phyloP scores from a whole-genome alignment of 2,113 vertebrate species.

The Nestor notabilis region DNA sequence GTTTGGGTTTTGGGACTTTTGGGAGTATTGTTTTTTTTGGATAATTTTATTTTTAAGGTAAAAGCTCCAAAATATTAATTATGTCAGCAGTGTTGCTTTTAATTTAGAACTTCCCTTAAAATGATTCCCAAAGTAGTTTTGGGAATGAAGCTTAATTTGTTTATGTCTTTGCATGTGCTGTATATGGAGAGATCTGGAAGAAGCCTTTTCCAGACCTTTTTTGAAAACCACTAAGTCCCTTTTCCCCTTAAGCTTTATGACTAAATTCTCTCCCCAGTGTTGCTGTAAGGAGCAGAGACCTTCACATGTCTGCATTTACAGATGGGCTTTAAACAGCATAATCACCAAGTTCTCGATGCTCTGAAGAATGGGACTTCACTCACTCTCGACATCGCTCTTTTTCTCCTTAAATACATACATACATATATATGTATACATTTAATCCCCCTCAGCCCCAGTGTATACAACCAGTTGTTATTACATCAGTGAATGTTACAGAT shows the following conservation, averaged over 20 bases:
- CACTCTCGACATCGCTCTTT: background rate
- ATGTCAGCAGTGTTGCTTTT: background rate
- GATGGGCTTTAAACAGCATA: background rate
- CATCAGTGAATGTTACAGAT: conserved; percentile 39
- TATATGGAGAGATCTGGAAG: background rate
- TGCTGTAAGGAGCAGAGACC: background rate
- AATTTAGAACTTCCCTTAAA: background rate
- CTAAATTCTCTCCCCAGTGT: background rate
- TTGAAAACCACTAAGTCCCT: background rate
- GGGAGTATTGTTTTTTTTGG: background rate
- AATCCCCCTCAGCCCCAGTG: conserved; percentile 54
- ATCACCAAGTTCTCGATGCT: conserved; percentile 25
- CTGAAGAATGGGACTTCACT: conserved; percentile 50
- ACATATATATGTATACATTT: conserved; percentile 42
- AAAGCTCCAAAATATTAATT: background rate
- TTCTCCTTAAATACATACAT: conserved; percentile 39
- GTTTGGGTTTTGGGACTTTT: background rate
- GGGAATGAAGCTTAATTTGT: background rate
- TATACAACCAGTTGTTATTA: conserved; percentile 57
- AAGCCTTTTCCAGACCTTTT: background rate
- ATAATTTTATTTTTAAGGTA: background rate
- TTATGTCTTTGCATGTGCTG: background rate
- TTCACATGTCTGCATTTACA: background rate
- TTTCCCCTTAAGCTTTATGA: background rate
- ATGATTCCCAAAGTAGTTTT: background rate